A percentile compares a stretch with the other conserved stretches of the same genome.
These are phyloP conservation scores for Phoxinus phoxinus DNA, from an alignment of 2,113 vertebrate genomes.

Conservation along the genomic window DNA sequence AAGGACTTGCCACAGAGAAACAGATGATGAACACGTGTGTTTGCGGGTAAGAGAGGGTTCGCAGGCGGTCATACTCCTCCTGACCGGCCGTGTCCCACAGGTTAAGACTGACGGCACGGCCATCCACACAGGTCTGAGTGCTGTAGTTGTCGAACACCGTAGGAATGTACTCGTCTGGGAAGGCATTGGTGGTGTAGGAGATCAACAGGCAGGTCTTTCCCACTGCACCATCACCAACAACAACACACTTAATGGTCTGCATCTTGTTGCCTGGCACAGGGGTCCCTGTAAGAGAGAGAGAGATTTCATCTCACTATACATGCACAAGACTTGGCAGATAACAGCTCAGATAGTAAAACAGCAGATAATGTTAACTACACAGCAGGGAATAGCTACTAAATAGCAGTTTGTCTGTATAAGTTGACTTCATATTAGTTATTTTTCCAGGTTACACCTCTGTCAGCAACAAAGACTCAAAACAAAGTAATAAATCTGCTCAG, in stretches of 20 bases:
- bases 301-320: neutral
- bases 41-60: slow-evolving; percentile 81
- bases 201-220: slow-evolving; percentile 86
- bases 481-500: slow-evolving; percentile 21
- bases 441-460: neutral
- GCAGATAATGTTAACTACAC: neutral
- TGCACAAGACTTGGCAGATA: neutral
- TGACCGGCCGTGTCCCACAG: slow-evolving; percentile 86
- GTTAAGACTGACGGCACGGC: slow-evolving; percentile 81
- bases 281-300: slow-evolving; percentile 33
- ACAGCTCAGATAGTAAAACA: neutral
- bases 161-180: slow-evolving; percentile 84
- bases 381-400: neutral
- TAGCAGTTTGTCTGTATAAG: neutral
- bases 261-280: slow-evolving; percentile 70
- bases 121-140: slow-evolving; percentile 82
- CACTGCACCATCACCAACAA: slow-evolving; percentile 84
- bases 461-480: neutral
- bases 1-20: slow-evolving; percentile 83
- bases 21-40: slow-evolving; percentile 84
- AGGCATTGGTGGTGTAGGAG: slow-evolving; percentile 85
- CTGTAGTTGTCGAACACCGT: slow-evolving; percentile 87
- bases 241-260: slow-evolving; percentile 85
- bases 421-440: neutral
- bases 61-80: slow-evolving; percentile 82